Base-by-base conservation (phyloP, 2,888 invertebrate species). In the Aporophyla nigra region DNA sequence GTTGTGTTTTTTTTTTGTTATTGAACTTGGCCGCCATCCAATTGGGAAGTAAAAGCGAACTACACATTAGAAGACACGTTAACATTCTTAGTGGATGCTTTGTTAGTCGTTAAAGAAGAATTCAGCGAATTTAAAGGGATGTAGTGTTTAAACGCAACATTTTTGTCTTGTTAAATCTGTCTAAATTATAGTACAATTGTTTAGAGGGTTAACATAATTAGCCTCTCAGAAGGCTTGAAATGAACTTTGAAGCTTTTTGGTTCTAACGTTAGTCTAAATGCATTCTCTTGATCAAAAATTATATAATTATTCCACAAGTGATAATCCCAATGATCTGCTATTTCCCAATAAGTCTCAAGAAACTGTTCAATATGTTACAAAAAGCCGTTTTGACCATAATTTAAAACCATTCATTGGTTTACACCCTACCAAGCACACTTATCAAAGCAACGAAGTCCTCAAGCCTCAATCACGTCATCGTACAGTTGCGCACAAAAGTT, bases 11-110 rank as follows among this genome's bases (percentile, higher is more conserved):
- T n/a, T 82, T 86, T 82, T 86, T 80, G 69, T 56, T 80, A 78
- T 86, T 80, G 78, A 83, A 83, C 78, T 88, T 87, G 87, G 87
- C 83, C 61, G 63, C 14, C 19, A 71, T 80, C 85, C 87, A 87
- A 83, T 58, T 77, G 67, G 75, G 80, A 79, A 82, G 76, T 78
- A 76, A 71, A 71, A 71, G 58, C 53, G 53, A 82, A 78, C 71
- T 53, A 66, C 61, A 69, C 71, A 73, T 86, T 85, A 75, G 72
- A 78, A 61, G 71, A 71, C 24, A n/a, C 63, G 83, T 83, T 72
- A 78, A 82, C 63, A 77, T 74, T 76, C 19, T 53, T 58, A 54
- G 1, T 40, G 24, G 10, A 33, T 71, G 54, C 40, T 81, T 66
- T 46, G 62, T 49, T 59, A 43, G 21, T 72, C 59, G 33, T 84